These are phyloP conservation scores for Caenorhabditis sp. DNA, from an alignment of 2,888 invertebrate genomes.

Conservation along the genomic window DNA sequence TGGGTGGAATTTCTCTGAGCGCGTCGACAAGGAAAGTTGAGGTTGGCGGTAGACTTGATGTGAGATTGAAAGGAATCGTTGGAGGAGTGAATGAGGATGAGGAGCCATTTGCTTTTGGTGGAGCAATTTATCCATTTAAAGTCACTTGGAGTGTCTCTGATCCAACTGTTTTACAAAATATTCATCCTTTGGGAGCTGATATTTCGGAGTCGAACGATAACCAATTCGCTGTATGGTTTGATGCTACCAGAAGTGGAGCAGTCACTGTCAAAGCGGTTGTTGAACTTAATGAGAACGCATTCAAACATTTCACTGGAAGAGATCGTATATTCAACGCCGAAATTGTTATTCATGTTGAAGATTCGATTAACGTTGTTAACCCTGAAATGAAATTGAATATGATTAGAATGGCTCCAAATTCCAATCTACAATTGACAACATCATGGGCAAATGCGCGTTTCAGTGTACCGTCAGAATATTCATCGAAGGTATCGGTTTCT, in stretches of 20 bases:
- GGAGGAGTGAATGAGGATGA: conserved; percentile 51
- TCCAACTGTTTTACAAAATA: conserved; percentile 27
- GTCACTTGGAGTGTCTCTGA: conserved; percentile 45
- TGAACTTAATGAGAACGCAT: conserved; percentile 32
- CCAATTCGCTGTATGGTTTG: conserved; percentile 50
- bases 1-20: conserved; percentile 50
- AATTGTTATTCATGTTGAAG: conserved; percentile 46
- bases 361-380: conserved; percentile 20
- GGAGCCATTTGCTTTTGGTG: conserved; percentile 63
- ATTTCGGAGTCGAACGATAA: conserved; percentile 36
- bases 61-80: conserved; percentile 30
- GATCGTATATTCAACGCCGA: conserved; percentile 32
- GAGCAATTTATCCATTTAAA: conserved; percentile 59
- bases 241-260: conserved; percentile 33
- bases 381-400: conserved; percentile 14
- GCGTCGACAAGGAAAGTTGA: conserved; percentile 50
- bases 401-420: conserved; percentile 51
- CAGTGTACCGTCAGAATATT: conserved; percentile 28
- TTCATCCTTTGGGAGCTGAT: conserved; percentile 42
- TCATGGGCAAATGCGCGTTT: conserved; percentile 36
- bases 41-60: conserved; percentile 42
- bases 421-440: conserved; percentile 36
- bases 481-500: conserved; percentile 30
- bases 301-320: conserved; percentile 39
- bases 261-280: conserved; percentile 39